Conservation (phyloP, 1,140 invertebrate genomes). For the Drosophila cardini region DNA sequence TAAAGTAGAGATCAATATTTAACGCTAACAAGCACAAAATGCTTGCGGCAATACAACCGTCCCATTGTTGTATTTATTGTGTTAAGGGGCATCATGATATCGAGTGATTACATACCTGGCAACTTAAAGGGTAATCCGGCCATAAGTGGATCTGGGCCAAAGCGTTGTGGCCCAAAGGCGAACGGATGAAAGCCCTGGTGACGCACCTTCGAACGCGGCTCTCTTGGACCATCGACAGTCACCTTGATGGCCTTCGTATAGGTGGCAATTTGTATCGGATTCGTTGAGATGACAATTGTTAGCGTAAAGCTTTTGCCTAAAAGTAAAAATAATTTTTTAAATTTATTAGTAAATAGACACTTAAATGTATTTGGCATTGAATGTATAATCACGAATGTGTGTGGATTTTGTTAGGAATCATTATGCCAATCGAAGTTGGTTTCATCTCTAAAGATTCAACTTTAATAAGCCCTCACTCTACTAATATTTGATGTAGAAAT, state of each 20-base stretch:
- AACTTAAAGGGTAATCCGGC: slow-evolving; percentile 93
- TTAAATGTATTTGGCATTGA: too few relatives aligned
- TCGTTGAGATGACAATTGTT: slow-evolving; percentile 96
- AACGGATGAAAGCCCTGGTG: slow-evolving; percentile 94
- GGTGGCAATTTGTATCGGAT: slow-evolving; percentile 96
- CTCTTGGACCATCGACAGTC: slow-evolving; percentile 98
- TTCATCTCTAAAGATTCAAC: too few relatives aligned
- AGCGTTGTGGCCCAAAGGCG: slow-evolving; percentile 92
- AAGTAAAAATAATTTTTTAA: slow-evolving; percentile 17
- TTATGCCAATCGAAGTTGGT: too few relatives aligned
- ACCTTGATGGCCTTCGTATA: slow-evolving; percentile 99
- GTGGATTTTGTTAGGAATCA: too few relatives aligned
- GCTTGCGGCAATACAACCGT: slow-evolving; percentile 7
- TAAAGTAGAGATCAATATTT: slow-evolving; percentile 51
- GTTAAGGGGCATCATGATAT: background rate
- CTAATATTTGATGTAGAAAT: too few relatives aligned
- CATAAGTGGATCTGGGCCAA: slow-evolving; percentile 91
- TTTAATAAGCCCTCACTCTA: too few relatives aligned
- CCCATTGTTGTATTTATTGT: background rate
- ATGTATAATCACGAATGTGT: too few relatives aligned
- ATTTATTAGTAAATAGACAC: too few relatives aligned
- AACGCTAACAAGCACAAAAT: slow-evolving; percentile 20
- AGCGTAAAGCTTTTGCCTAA: slow-evolving; percentile 98
- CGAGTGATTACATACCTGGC: slow-evolving; percentile 88
- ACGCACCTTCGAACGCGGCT: slow-evolving; percentile 96